Evolutionary conservation across 2,797 vertebrate species (phyloP).

Genomic region (Myiotriccus ornatus): DNA sequence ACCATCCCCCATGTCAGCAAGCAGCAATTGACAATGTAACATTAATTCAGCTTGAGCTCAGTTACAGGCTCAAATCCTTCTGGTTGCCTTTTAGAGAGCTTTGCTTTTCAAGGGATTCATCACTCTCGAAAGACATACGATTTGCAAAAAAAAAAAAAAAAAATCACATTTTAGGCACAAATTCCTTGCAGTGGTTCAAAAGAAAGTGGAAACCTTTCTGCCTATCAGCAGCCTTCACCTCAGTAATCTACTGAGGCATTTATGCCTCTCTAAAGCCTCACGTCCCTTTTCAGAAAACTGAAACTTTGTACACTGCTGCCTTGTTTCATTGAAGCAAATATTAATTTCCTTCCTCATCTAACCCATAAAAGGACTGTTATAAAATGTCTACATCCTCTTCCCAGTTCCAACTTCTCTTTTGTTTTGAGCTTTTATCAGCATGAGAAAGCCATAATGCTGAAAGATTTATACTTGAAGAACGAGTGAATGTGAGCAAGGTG

Average conservation of each 20-base stretch:
- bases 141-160: not conserved
- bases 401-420: not conserved
- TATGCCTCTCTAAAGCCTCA: not conserved
- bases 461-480: not conserved
- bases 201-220: not conserved
- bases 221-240: not conserved
- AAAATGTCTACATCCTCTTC: not conserved
- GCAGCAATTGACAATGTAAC: conserved; percentile 25
- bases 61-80: conserved; percentile 9
- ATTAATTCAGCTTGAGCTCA: conserved; percentile 32
- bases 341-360: not conserved
- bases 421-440: not conserved
- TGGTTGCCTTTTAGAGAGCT: not conserved
- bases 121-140: not conserved
- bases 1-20: not conserved
- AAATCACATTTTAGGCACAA: not conserved
- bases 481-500: not conserved
- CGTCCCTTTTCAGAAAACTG: not conserved
- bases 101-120: conserved; percentile 20
- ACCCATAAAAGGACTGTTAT: not conserved
- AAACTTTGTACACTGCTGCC: not conserved
- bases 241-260: not conserved
- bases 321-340: not conserved
- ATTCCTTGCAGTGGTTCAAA: conserved; percentile 2
- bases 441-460: not conserved